phyloP scores from a whole-genome alignment of 2,113 vertebrate genomes.

The Petaurus breviceps region DNA sequence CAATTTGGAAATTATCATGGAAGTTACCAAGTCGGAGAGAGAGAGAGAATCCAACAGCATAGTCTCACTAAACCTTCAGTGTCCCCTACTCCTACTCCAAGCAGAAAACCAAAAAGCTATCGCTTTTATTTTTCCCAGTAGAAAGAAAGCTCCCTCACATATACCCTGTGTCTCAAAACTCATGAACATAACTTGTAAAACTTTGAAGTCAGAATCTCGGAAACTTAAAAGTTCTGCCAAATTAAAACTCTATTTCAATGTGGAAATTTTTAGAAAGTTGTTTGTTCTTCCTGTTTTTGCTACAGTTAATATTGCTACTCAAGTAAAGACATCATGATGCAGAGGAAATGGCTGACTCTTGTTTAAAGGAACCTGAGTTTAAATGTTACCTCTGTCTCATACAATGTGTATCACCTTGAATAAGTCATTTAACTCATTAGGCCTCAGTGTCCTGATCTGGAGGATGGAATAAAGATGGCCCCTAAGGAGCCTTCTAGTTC shows the following conservation, averaged over 20 bases:
- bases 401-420: fast-evolving
- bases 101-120: constrained; percentile 6
- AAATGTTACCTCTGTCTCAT: neutral
- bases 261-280: neutral
- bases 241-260: neutral
- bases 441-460: neutral
- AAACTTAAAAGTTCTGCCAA: neutral
- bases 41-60: neutral
- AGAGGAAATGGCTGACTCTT: neutral
- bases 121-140: neutral
- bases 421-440: no score
- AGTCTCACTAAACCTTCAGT: constrained; percentile 13
- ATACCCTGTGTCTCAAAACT: neutral
- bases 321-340: fast-evolving
- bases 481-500: neutral
- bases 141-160: constrained; percentile 25
- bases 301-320: neutral
- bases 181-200: neutral
- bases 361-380: neutral
- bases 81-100: neutral
- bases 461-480: neutral
- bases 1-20: constrained; percentile 9
- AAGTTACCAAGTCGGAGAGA: constrained; percentile 13
- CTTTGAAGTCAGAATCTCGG: neutral
- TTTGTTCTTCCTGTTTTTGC: neutral